Evolutionary conservation across 1,140 invertebrate genomes (phyloP), one percentile per base, ranked within the genome.

Genomic region (Plodia interpunctella): DNA sequence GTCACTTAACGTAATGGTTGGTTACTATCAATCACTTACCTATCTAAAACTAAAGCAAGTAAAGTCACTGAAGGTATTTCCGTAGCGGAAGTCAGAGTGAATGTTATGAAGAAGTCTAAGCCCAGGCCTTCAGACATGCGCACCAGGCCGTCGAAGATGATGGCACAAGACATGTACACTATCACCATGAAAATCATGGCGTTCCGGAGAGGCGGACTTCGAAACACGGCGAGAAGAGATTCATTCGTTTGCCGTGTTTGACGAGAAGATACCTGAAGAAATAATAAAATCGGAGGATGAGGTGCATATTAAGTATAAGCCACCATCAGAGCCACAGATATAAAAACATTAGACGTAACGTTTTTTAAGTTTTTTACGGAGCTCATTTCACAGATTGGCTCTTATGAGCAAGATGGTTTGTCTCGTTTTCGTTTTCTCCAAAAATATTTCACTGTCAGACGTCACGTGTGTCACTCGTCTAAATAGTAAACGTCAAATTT

Each of bases 11-110:
- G n/a, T n/a, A n/a, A n/a, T n/a, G n/a, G n/a, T n/a, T n/a, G n/a
- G n/a, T n/a, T n/a, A n/a, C n/a, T n/a, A n/a, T n/a, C n/a, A n/a
- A 25, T 25, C 21, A 59, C 93, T 90, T 91, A 93, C 72, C 90
- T 90, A 78, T 95, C 94, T 18, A 95, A 77, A 8, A 93, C 79
- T 8, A 94, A 62, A 0, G 94, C 91, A 1, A 94, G 80, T 54
- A 95, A 66, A 4, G 93, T 90, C 17, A 94, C 94, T 4, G 94
- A 94, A 0, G 94, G 94, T 53, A 95, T 89, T 81, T 95, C 94
- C 0, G 94, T 93, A 8, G 92, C 91, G 1, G 93, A 93, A 0
- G 94, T 92, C 2, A 95, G 70, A 0, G 93, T 93, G 77, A 94
- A 95, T 0, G 93, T 93, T 28, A 94, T 87, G 70, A 94, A 95